phyloP scores from a whole-genome alignment of 92 coral and sea anemone genomes.

The Virgularia gustaviana region DNA sequence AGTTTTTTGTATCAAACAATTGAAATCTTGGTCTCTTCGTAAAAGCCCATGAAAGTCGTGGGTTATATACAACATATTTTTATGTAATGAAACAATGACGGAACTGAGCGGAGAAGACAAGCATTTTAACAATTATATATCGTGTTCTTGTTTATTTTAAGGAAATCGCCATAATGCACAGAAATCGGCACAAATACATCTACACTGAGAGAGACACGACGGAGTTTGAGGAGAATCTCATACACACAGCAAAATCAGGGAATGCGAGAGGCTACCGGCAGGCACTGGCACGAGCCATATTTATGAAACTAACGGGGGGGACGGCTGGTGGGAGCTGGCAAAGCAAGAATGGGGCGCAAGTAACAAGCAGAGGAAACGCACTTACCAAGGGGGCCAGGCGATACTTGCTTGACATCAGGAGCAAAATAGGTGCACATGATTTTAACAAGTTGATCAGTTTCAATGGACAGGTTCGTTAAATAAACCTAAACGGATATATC shows the following conservation, averaged over 20 bases:
- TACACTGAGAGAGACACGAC: neutral
- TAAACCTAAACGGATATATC: too few relatives aligned
- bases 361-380: neutral
- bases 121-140: too few relatives aligned
- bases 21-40: too few relatives aligned
- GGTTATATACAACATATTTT: too few relatives aligned
- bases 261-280: conserved; percentile 6
- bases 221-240: conserved; percentile 5
- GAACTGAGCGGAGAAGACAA: too few relatives aligned
- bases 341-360: neutral
- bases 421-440: conserved; percentile 45
- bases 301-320: conserved; percentile 24
- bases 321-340: conserved; percentile 24
- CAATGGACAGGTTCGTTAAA: conserved; percentile 85
- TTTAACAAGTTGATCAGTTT: conserved; percentile 83
- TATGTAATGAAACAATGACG: too few relatives aligned
- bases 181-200: neutral
- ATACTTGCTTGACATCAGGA: conserved; percentile 60
- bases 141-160: too few relatives aligned
- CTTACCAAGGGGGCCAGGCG: conserved; percentile 49
- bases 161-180: conserved; percentile 45
- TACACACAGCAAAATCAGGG: conserved; percentile 15
- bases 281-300: conserved; percentile 21
- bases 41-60: too few relatives aligned
- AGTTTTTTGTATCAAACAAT: too few relatives aligned